Evolutionary conservation across 2,888 invertebrate species (phyloP).

Genomic region (Lottia scabra): DNA sequence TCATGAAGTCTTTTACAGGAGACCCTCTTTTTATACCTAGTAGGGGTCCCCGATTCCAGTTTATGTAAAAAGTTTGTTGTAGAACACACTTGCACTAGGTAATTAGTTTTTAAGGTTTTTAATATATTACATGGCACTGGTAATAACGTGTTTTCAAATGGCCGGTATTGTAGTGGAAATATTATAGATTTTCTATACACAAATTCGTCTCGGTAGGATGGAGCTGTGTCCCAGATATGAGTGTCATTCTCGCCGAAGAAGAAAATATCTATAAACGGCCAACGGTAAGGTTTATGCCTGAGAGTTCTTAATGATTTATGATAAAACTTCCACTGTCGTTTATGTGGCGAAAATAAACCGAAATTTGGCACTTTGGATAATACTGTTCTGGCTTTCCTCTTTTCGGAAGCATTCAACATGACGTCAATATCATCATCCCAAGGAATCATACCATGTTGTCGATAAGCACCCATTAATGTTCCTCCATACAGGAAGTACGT

Average conservation of each 20-base stretch:
- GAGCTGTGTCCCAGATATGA: constrained; percentile 40
- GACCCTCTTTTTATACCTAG: constrained; percentile 12
- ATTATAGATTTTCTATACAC: constrained; percentile 24
- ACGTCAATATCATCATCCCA: constrained; percentile 57
- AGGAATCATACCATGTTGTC: constrained; percentile 47
- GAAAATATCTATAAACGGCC: constrained; percentile 58
- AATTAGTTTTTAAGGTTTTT: constrained; percentile 13
- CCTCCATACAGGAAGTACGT: constrained; percentile 46
- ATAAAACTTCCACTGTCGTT: constrained; percentile 49
- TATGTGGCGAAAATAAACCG: constrained; percentile 24
- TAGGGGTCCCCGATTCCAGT: constrained; percentile 17
- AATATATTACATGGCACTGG: constrained; percentile 32
- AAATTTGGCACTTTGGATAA: constrained; percentile 30
- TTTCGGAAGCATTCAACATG: constrained; percentile 33
- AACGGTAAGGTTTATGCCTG: constrained; percentile 36
- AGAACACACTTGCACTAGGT: constrained; percentile 24
- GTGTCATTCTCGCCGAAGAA: constrained; percentile 48
- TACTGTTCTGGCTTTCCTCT: constrained; percentile 18
- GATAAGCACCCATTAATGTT: constrained; percentile 43
- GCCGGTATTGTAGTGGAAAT: constrained; percentile 31
- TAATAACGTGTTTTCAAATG: constrained; percentile 30
- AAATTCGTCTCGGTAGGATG: constrained; percentile 19
- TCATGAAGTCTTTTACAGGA: constrained; percentile 29
- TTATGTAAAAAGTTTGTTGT: constrained; percentile 32
- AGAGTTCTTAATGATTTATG: constrained; percentile 29